These are phyloP conservation scores for Motacilla alba DNA, from an alignment of 2,113 vertebrate species.

Conservation along the genomic window DNA sequence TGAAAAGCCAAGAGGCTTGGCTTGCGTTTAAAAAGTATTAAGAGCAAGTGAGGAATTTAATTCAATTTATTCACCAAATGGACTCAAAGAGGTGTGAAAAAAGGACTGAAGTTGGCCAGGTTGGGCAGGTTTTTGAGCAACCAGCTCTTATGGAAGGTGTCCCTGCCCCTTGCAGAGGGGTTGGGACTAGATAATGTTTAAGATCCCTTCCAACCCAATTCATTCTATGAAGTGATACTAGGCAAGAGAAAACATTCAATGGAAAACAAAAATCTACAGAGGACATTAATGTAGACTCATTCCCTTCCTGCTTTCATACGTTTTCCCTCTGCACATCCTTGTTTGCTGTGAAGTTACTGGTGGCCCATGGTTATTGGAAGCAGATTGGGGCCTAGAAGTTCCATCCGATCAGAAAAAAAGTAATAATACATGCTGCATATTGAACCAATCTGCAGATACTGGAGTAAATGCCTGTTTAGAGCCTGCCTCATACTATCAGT, in stretches of 20 bases:
- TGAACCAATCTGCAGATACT: neutral
- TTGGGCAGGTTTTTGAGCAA: neutral
- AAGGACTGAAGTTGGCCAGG: neutral
- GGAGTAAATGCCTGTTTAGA: neutral
- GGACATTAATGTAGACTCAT: neutral
- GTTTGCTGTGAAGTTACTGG: neutral
- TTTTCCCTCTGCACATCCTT: neutral
- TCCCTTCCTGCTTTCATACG: neutral
- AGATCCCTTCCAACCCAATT: neutral
- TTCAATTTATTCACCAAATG: conserved; percentile 26
- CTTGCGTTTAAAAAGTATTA: conserved; percentile 28
- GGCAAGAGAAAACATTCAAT: neutral
- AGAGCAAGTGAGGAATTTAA: neutral
- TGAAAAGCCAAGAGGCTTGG: conserved; percentile 14
- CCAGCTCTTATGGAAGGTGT: neutral
- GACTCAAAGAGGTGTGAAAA: neutral
- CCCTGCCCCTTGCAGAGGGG: neutral
- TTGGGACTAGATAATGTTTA: neutral
- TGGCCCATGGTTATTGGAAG: neutral
- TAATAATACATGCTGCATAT: neutral
- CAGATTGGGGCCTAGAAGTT: neutral
- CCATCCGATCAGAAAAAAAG: neutral
- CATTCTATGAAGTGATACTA: neutral
- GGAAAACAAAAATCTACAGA: neutral
- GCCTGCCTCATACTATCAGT: neutral